Evolutionary conservation across 1,140 invertebrate species (phyloP).

Genomic region (Apis mellifera): Amel_HAv3.1 CM009931.2:10053001-10053500

Average conservation of each 20-base stretch:
- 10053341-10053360: neutral
- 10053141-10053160: too few species aligned
- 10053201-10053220: too few species aligned
- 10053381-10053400: conserved; percentile 44
- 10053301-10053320: neutral
- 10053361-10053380: conserved; percentile 40
- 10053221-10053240: conserved; percentile 1
- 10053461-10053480: conserved; percentile 9
- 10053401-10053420: conserved; percentile 30
- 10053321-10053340: conserved; percentile 26
- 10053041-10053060: too few species aligned
- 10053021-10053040: too few species aligned
- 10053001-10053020: too few species aligned
- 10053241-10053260: neutral
- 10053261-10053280: neutral
- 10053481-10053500: conserved; percentile 1
- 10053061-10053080: too few species aligned
- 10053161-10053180: too few species aligned
- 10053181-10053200: too few species aligned
- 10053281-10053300: conserved; percentile 16
- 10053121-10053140: too few species aligned
- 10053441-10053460: neutral
- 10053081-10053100: too few species aligned
- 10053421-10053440: neutral
- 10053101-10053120: too few species aligned